phyloP scores from a whole-genome alignment of 2,888 invertebrate species.

The Subacronicta megacephala region DNA sequence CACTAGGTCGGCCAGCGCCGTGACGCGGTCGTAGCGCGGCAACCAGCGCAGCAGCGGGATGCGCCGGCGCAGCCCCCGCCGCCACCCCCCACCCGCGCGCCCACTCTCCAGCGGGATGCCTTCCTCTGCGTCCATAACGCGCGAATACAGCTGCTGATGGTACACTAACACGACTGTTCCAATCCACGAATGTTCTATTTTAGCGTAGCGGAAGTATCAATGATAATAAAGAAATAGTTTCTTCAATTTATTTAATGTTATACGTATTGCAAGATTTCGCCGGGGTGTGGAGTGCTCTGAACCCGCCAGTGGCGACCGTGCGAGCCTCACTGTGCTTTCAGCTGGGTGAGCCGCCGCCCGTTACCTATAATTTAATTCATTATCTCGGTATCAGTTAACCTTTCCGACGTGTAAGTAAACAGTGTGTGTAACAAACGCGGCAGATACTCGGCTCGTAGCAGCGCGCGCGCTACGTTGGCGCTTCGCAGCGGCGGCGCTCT shows the following conservation, averaged over 20 bases:
- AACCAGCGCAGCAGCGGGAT: slow-evolving; percentile 91
- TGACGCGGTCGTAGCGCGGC: slow-evolving; percentile 91
- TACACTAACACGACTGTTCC: too few species aligned
- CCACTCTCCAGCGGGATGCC: slow-evolving; percentile 53
- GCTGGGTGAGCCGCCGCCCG: slow-evolving; percentile 30
- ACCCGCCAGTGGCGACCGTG: slow-evolving; percentile 26
- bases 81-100: slow-evolving; percentile 50
- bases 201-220: not conserved
- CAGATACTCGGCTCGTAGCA: slow-evolving; percentile 15
- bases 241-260: slow-evolving; percentile 8
- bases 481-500: not conserved
- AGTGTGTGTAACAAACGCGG: slow-evolving; percentile 27
- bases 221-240: not conserved
- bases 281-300: slow-evolving; percentile 17
- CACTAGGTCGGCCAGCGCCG: slow-evolving; percentile 94
- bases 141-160: too few species aligned
- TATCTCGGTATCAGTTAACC: slow-evolving; percentile 59
- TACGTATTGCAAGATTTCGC: slow-evolving; percentile 5
- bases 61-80: slow-evolving; percentile 61
- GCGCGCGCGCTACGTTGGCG: slow-evolving; percentile 1
- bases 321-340: slow-evolving; percentile 44
- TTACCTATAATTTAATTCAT: slow-evolving; percentile 56
- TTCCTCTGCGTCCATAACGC: slow-evolving; percentile 60
- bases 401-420: slow-evolving; percentile 53
- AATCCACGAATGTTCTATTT: not conserved